These are phyloP conservation scores for Paralvinella palmiformis DNA, from an alignment of 1,140 invertebrate species.

Conservation along the genomic window DNA sequence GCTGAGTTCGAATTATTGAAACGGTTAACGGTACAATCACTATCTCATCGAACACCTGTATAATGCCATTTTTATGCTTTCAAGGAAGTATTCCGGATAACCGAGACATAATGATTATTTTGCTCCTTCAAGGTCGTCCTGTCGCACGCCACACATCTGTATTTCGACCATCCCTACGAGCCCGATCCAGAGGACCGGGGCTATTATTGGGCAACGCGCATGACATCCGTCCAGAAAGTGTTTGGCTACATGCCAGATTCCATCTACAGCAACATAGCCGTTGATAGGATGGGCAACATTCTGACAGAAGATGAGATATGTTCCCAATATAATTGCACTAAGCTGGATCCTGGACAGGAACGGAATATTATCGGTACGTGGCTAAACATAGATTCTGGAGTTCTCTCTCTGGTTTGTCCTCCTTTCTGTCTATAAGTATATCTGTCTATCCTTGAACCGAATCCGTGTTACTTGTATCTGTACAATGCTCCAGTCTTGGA, in stretches of 20 bases:
- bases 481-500: no score
- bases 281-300: slow-evolving; percentile 5
- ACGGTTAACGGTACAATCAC: no score
- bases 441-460: no score
- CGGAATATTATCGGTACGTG: background rate
- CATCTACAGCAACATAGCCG: slow-evolving; percentile 33
- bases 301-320: background rate
- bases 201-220: slow-evolving; percentile 39
- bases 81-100: background rate
- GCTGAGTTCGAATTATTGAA: no score
- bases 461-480: no score
- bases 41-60: no score
- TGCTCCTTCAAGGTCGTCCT: slow-evolving; percentile 31
- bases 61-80: background rate
- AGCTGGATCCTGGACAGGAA: background rate
- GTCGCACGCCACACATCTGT: slow-evolving; percentile 38
- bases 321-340: background rate
- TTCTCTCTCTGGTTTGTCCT: no score
- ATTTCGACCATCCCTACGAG: slow-evolving; percentile 45
- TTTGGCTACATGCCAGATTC: slow-evolving; percentile 35
- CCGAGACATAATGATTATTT: no score
- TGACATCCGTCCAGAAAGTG: slow-evolving; percentile 29
- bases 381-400: no score
- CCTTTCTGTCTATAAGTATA: no score
- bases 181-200: slow-evolving; percentile 41